Evolutionary conservation across 92 coral and sea anemone genomes (phyloP).

Genomic region (Epizoanthus fatuus): DNA sequence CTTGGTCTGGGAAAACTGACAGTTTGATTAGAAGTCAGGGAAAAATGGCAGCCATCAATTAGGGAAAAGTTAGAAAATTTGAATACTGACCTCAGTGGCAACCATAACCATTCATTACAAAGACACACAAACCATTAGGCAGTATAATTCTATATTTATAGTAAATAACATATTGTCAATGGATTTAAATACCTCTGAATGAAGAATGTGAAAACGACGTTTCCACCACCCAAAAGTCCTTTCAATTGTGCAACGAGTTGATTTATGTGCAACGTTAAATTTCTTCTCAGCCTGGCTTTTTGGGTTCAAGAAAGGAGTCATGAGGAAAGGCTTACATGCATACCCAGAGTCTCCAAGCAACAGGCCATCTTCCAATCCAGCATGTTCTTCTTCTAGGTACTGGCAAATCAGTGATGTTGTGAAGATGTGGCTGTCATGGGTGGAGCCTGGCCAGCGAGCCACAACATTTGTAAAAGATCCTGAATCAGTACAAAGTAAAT

Average conservation of each 20-base stretch:
- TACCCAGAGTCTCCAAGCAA: conserved; percentile 57
- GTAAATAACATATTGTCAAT: neutral
- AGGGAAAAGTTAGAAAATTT: too few species aligned
- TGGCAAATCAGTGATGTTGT: conserved; percentile 13
- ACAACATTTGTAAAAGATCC: conserved; percentile 57
- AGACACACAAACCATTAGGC: too few species aligned
- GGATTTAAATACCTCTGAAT: conserved; percentile 35
- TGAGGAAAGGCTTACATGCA: conserved; percentile 35
- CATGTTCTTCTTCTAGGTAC: conserved; percentile 17
- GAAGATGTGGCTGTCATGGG: conserved; percentile 53
- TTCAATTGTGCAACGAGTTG: conserved; percentile 36
- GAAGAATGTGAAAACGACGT: conserved; percentile 51
- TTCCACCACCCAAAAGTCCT: conserved; percentile 59
- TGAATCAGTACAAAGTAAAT: conserved; percentile 5
- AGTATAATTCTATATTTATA: neutral
- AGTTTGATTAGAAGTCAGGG: too few species aligned
- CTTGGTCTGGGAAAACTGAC: too few species aligned
- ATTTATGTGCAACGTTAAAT: conserved; percentile 31
- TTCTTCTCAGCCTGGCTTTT: conserved; percentile 29
- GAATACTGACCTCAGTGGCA: too few species aligned
- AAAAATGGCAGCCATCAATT: too few species aligned
- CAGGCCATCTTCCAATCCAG: conserved; percentile 39
- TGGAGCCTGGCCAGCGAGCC: conserved; percentile 58
- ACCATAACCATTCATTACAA: too few species aligned
- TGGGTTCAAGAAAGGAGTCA: conserved; percentile 46